phyloP scores from a whole-genome alignment of 1,140 invertebrate genomes.

The Copidosoma floridanum region DNA sequence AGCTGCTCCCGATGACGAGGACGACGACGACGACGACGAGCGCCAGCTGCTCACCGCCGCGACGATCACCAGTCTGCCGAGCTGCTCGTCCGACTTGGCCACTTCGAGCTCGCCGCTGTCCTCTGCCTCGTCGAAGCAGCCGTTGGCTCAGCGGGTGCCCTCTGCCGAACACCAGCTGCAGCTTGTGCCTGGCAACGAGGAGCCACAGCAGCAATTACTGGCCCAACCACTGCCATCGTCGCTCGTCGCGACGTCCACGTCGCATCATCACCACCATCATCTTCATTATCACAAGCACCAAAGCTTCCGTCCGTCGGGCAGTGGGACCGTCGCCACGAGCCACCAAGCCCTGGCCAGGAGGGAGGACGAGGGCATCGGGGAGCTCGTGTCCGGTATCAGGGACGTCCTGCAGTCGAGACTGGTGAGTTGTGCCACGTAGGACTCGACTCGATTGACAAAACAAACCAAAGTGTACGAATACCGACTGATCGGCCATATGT shows the following conservation, averaged over 20 bases:
- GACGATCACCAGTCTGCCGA: too few species aligned
- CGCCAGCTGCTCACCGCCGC: background rate
- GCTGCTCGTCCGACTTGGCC: background rate
- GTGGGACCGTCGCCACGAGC: conserved; percentile 42
- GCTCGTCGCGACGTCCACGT: too few species aligned
- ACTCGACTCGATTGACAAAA: too few species aligned
- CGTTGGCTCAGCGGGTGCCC: background rate
- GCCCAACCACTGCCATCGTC: background rate
- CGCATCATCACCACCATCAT: background rate
- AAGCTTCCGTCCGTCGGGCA: conserved; percentile 52
- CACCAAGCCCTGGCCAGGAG: conserved; percentile 30
- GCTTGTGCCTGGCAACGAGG: background rate
- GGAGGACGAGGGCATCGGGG: conserved; percentile 75
- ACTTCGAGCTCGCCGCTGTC: background rate
- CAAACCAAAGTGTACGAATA: too few species aligned
- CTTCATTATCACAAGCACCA: background rate
- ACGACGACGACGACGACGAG: too few species aligned
- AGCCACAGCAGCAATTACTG: background rate
- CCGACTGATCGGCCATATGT: too few species aligned
- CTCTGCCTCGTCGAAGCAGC: background rate
- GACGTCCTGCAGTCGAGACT: conserved; percentile 69
- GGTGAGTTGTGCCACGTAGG: conserved; percentile 42
- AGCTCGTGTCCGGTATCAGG: conserved; percentile 72
- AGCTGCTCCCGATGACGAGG: too few species aligned
- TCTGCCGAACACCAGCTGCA: background rate